Evolutionary conservation across 2,113 vertebrate species (phyloP).

Genomic region (Oncorhynchus nerka): DNA sequence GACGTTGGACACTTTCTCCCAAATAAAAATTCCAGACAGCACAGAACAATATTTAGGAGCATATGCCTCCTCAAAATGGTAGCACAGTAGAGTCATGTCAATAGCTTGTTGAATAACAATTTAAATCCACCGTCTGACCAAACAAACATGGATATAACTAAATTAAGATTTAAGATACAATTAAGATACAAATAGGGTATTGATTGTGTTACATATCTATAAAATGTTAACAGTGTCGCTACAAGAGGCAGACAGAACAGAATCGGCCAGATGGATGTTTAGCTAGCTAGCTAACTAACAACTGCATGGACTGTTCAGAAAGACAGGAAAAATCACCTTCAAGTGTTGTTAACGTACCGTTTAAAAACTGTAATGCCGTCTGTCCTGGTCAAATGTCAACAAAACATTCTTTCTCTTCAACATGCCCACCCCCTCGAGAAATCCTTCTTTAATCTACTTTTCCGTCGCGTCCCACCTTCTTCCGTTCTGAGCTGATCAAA

Average conservation of each 20-base stretch:
- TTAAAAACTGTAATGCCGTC: slow-evolving; percentile 51
- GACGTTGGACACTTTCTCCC: too few species aligned
- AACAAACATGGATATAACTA: too few species aligned
- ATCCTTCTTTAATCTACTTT: slow-evolving; percentile 19
- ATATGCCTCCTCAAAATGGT: too few species aligned
- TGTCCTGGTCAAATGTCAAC: slow-evolving; percentile 31
- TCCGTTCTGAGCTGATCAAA: slow-evolving; percentile 46
- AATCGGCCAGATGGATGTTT: not conserved
- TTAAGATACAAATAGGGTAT: too few species aligned
- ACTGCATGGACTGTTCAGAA: slow-evolving; percentile 33
- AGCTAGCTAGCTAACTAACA: slow-evolving; percentile 33
- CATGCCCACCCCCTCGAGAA: not conserved
- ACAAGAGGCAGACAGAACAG: not conserved
- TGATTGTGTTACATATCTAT: too few species aligned
- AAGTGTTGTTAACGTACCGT: slow-evolving; percentile 63
- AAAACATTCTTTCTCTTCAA: slow-evolving; percentile 5
- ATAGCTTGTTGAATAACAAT: too few species aligned
- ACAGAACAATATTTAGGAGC: too few species aligned
- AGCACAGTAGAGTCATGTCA: too few species aligned
- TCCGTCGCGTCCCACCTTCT: slow-evolving; percentile 53
- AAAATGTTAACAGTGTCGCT: not conserved
- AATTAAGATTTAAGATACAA: too few species aligned
- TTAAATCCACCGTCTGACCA: too few species aligned
- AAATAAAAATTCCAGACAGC: too few species aligned
- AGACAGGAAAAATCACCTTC: slow-evolving; percentile 19